Evolutionary conservation across 2,113 vertebrate species (phyloP).

Genomic region (Pelusios castaneus): DNA sequence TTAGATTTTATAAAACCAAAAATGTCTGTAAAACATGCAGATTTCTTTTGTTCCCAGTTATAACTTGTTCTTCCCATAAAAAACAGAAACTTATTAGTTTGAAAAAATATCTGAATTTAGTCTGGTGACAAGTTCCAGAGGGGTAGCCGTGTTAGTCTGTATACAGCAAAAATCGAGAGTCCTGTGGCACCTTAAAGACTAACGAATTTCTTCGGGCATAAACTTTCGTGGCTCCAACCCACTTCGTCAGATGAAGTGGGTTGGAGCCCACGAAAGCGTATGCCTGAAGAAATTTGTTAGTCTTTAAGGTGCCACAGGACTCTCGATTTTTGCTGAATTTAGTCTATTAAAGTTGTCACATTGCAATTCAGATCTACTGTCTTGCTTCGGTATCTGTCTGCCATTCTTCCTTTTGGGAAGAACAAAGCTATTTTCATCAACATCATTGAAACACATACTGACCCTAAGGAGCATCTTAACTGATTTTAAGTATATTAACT

Average conservation of each 20-base stretch:
- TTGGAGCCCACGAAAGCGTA: too few relatives aligned
- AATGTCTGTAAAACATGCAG: background rate
- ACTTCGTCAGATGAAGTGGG: too few relatives aligned
- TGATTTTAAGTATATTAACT: slow-evolving; percentile 5
- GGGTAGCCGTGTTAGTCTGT: too few relatives aligned
- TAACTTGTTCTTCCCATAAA: slow-evolving; percentile 25
- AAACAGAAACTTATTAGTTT: background rate
- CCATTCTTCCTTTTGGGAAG: background rate
- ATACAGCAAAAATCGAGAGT: too few relatives aligned
- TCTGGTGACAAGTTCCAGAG: too few relatives aligned
- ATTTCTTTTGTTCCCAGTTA: background rate
- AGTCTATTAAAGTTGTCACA: background rate
- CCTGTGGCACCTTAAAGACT: too few relatives aligned
- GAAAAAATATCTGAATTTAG: background rate
- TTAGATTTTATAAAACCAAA: background rate
- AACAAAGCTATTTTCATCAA: background rate
- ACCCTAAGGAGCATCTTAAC: background rate
- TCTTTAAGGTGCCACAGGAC: too few relatives aligned
- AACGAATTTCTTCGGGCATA: too few relatives aligned
- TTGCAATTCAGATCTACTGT: background rate
- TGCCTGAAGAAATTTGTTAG: too few relatives aligned
- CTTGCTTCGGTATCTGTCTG: background rate
- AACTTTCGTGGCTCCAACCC: too few relatives aligned
- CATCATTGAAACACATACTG: background rate
- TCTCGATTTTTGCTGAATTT: too few relatives aligned